These are phyloP conservation scores for Pangasius djambal DNA, from an alignment of 2,797 vertebrate species.

Conservation along the genomic window DNA sequence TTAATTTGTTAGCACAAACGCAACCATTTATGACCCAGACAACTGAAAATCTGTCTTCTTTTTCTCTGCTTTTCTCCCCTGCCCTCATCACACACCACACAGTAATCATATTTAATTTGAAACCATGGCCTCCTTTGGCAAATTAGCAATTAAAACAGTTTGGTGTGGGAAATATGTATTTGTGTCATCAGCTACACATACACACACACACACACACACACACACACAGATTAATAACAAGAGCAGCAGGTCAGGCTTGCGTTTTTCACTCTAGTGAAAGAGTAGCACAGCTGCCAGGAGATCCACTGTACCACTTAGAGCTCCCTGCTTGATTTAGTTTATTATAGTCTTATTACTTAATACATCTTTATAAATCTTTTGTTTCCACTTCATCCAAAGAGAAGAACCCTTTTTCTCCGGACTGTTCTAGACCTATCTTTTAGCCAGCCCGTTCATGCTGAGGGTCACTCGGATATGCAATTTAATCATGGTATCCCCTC, in stretches of 20 bases:
- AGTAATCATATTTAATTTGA: conserved; percentile 93
- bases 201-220: neutral
- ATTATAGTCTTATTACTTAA: conserved; percentile 92
- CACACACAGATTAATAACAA: conserved; percentile 85
- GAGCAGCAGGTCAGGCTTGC: conserved; percentile 88
- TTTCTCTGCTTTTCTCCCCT: conserved; percentile 19
- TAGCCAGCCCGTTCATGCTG: conserved; percentile 76
- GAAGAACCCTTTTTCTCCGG: conserved; percentile 78
- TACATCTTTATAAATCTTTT: conserved; percentile 66
- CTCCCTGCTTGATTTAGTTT: conserved; percentile 95
- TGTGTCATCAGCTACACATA: conserved; percentile 88
- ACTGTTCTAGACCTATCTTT: conserved; percentile 80
- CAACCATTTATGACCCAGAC: conserved; percentile 67
- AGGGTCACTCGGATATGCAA: conserved; percentile 88
- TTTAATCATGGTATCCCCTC: conserved; percentile 94
- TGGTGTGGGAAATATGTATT: conserved; percentile 92
- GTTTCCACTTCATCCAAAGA: conserved; percentile 64
- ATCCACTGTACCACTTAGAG: conserved; percentile 84
- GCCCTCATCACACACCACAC: conserved; percentile 67
- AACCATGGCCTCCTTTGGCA: conserved; percentile 89
- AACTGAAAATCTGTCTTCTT: conserved; percentile 62
- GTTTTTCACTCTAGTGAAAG: conserved; percentile 93
- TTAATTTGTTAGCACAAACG: conserved; percentile 81
- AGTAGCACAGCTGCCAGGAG: conserved; percentile 85
- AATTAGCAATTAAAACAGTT: conserved; percentile 99